Base-by-base conservation (phyloP, 1,140 invertebrate genomes). In the Drosophila bocki region DNA sequence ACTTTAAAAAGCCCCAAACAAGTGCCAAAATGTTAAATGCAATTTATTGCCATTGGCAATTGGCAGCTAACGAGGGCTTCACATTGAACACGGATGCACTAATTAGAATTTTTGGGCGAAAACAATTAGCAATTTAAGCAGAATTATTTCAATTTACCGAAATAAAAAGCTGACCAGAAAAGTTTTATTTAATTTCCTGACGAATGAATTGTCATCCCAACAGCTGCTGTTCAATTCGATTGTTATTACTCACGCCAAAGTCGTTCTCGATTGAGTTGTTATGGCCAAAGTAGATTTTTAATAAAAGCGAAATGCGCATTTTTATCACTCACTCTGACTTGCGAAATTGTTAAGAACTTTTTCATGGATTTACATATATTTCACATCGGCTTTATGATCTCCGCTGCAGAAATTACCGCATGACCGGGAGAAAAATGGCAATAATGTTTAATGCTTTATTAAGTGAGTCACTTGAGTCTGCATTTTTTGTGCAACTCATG, bases 401-500 rank as follows among this genome's bases (percentile, higher is more conserved):
- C 9, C 19, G 29, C 33, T 50, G 57, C 45, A 61, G 44, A 45
- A 50, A 68, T 80, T 65, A 63, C 41, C 50, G 58, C 47, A 53
- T 58, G 60, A 75, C 72, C 35, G 29, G 51, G 15, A 12, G 62
- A 74, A 77, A 78, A 63, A 67, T 60, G 42, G 42, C 51, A 29
- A 74, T 60, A 75, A 80, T 60, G 47, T 61, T 60, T 59, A 78
- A 82, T 68, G 78, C 61, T 70, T 82, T 85, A 68, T 75, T 75
- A 64, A 79, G 75, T 78, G 69, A 78, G 67, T 85, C 44, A 65
- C 58, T 80, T 37, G 59, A 42, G 47, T 56, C 41, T 7, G 39
- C n/a, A 6, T 75, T 83, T 87, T 83, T 87, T 83, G 11, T 80
- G 84, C 84, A 87, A 87, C 51, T 87, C 84, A 87, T 69, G 80